Base-by-base conservation (phyloP, 2,113 vertebrate species). In the Daubentonia madagascariensis region DNA sequence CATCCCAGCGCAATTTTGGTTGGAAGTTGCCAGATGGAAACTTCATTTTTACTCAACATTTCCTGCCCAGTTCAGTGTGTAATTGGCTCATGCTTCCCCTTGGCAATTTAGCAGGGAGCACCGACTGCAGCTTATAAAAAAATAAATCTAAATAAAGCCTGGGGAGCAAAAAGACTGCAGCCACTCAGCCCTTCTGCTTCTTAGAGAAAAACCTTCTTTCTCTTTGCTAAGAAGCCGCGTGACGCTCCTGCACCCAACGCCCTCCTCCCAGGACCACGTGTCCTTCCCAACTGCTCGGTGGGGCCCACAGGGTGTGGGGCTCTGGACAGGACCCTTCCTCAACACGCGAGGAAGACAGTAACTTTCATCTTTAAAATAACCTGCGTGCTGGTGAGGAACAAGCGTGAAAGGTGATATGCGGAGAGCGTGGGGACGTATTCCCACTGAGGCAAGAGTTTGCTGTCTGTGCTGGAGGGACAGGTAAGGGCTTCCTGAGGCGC, bases 21-120 rank as follows among this genome's bases (percentile, higher is more conserved):
- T 83, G 88, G 73, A 97, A 97, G 72, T 80, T 91, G 81, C 97
- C 50, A 78, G 73, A 83, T 12, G 61, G 92, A 94, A 97, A 85
- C 88, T 87, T 97, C 91, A 79, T 86, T 96, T 96, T 96, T 65
- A 50, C 83, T 94, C 85, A 76, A 67, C 67, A 43, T 91, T 97
- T 96, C 91, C 93, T 78, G 80, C 87, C 81, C 85, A 57, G 43
- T 73, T 97, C 87, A 22, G 79, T 87, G 96, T 97, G 95, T 96
- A 76, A 96, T 50, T 95, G 85, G 75, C 54, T 96, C 63, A 6
- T 3, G 6, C 88, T 91, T 94, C 63, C 75, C 50, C 73, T 89
- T 37, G 63, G 75, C 0, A 0, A 91, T 0, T 28, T 16, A 94
- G 84, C 30, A 54, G 50, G 8, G 72, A 86, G 18, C 5, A 14